These are phyloP conservation scores for Poeciliopsis paucimaculata DNA, from an alignment of 2,797 vertebrate species.

Conservation along the genomic window DNA sequence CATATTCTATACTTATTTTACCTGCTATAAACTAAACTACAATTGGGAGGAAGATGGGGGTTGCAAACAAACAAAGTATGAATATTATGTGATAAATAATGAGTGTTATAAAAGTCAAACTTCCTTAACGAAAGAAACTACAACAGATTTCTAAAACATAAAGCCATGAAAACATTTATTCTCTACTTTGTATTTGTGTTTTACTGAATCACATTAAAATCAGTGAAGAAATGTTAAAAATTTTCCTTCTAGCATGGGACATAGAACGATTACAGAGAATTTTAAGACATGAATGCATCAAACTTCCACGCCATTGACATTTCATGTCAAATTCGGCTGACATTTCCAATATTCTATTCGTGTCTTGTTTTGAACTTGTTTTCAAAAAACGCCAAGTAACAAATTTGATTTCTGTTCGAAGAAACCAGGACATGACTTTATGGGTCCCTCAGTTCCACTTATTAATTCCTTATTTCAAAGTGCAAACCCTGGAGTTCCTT, in stretches of 20 bases:
- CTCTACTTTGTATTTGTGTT: neutral
- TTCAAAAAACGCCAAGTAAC: constrained; percentile 26
- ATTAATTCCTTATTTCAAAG: constrained; percentile 56
- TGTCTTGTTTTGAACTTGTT: constrained; percentile 18
- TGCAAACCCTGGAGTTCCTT: constrained; percentile 53
- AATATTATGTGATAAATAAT: neutral
- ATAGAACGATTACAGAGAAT: neutral
- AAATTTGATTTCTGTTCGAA: constrained; percentile 37
- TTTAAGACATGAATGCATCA: neutral
- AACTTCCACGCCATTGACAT: neutral
- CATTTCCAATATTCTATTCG: neutral
- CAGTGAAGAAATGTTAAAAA: neutral
- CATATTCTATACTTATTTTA: too few species aligned
- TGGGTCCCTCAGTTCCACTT: constrained; percentile 43
- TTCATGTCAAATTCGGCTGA: neutral
- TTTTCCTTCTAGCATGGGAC: neutral
- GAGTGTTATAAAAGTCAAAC: neutral
- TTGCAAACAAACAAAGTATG: neutral
- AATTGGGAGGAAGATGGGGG: neutral
- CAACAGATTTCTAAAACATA: neutral
- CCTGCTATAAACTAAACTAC: neutral
- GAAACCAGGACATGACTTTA: constrained; percentile 41
- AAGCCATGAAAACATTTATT: neutral
- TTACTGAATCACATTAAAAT: neutral
- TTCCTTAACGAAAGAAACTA: neutral